Conservation (phyloP, 2,797 vertebrate species). For the Takifugu rubripes region DNA sequence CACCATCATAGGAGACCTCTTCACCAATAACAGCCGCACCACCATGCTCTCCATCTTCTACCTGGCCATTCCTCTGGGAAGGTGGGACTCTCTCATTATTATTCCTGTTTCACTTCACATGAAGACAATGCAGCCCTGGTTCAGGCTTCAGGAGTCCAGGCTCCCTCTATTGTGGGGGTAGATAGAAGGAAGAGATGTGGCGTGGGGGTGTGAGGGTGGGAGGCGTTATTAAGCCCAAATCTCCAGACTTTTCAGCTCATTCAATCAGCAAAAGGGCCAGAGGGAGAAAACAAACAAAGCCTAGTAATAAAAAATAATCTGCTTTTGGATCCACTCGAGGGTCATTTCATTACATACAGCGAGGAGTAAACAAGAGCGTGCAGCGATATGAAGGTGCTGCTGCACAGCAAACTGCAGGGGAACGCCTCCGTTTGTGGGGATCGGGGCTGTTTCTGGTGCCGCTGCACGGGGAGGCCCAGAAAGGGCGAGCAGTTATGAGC, state of each 20-base stretch:
- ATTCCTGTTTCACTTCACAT: neutral
- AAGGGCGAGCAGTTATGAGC: conserved; percentile 29
- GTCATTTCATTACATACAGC: conserved; percentile 33
- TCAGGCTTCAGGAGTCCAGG: neutral
- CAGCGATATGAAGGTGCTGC: conserved; percentile 1
- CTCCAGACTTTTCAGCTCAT: conserved; percentile 45
- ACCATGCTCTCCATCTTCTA: conserved; percentile 97
- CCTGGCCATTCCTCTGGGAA: conserved; percentile 95
- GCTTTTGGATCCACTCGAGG: conserved; percentile 31
- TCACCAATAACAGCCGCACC: conserved; percentile 92
- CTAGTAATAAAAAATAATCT: conserved; percentile 56
- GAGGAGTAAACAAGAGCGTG: conserved; percentile 8
- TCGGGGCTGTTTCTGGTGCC: no score
- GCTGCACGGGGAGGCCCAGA: conserved; percentile 12
- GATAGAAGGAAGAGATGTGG: conserved; percentile 23
- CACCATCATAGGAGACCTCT: conserved; percentile 97
- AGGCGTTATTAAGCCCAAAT: conserved; percentile 47
- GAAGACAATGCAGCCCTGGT: no score
- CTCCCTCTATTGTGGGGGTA: conserved; percentile 9
- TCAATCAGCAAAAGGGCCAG: conserved; percentile 54
- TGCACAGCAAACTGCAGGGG: neutral
- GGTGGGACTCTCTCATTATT: conserved; percentile 69
- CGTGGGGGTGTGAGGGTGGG: conserved; percentile 18
- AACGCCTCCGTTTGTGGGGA: neutral
- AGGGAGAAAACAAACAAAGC: conserved; percentile 61